Evolutionary conservation across 2,113 vertebrate species (phyloP), one percentile per base, ranked within the genome.

Genomic region (Enhydra lutris): DNA sequence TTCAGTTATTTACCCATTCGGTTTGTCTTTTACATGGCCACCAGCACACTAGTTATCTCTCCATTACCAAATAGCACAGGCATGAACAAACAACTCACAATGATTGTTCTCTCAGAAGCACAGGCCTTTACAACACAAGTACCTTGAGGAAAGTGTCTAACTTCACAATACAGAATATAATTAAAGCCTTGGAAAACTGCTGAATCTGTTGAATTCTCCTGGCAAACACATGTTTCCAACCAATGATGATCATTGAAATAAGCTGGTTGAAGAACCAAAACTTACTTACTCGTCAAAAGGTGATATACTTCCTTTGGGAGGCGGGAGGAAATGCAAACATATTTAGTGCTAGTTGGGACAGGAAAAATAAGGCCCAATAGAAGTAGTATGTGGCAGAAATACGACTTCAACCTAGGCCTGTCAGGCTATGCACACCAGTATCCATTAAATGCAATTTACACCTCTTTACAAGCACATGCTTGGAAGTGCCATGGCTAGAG

Each of bases 231-330:
- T 50, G 31, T 65, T 12, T 69, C 50, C 95, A 52, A 91, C 23
- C 29, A 85, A 39, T 11, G 5, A 78, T 4, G 20, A 45, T 82
- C 90, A 67, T 0, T 94, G 89, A 86, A 95, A 89, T 91, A 73
- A 92, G 21, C 11, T 61, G 71, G 29, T 8, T 67, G 57, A 85
- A n/a, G 61, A 84, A 47, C n/a, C 93, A 59, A 89, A 57, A 65
- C 34, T 79, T 89, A 80, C 63, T 78, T 82, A 45, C 1, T 50
- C 67, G 79, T 81, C 20, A n/a, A 34, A 90, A n/a, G 26, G 57
- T 85, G 45, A 97, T 20, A 93, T 88, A 61, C 24, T 67, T 95
- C 55, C 47, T 89, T 91, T 73, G 34, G 76, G 29, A 80, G 18
- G 2, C 8, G 79, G 13, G 0, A 84, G 15, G 12, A 24, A 20